Percentiles rank a stretch among this genome's conserved stretches.
Evolutionary conservation across 2,888 invertebrate genomes (phyloP).

Genomic region (Euplexia lucipara): DNA sequence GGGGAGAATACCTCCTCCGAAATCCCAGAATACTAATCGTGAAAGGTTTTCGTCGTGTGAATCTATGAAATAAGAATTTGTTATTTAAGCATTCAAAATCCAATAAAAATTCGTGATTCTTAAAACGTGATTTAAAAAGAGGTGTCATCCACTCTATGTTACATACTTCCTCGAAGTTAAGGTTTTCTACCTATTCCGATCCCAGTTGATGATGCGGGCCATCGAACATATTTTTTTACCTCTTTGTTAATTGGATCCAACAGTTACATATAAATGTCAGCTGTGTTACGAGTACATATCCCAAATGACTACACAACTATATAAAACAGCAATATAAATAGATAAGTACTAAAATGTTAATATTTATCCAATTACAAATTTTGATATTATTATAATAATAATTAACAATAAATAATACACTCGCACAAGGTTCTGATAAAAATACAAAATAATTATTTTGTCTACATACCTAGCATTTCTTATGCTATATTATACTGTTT

Average conservation of each 20-base stretch:
- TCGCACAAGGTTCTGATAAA: conserved; percentile 23
- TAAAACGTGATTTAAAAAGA: no score
- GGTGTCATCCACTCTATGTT: no score
- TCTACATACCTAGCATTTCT: neutral
- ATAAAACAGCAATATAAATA: conserved; percentile 44
- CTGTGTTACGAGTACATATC: conserved; percentile 15
- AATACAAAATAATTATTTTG: neutral
- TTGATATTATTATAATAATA: conserved; percentile 23
- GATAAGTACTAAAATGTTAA: conserved; percentile 47
- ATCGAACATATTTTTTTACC: neutral
- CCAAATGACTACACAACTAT: conserved; percentile 40
- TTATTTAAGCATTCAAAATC: no score
- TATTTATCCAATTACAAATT: conserved; percentile 41
- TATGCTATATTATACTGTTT: neutral
- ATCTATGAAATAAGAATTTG: no score
- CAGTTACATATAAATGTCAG: conserved; percentile 25
- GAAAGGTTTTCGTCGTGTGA: no score
- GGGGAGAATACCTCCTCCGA: no score
- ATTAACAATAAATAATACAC: conserved; percentile 55
- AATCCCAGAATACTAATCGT: no score
- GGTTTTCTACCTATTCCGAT: no score
- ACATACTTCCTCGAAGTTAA: no score
- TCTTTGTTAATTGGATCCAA: neutral
- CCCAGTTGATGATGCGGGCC: neutral
- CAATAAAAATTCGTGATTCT: no score